Evolutionary conservation across 2,888 invertebrate species (phyloP), one percentile per base, ranked within the genome.

Genomic region (Lycocerus yunnanus): DNA sequence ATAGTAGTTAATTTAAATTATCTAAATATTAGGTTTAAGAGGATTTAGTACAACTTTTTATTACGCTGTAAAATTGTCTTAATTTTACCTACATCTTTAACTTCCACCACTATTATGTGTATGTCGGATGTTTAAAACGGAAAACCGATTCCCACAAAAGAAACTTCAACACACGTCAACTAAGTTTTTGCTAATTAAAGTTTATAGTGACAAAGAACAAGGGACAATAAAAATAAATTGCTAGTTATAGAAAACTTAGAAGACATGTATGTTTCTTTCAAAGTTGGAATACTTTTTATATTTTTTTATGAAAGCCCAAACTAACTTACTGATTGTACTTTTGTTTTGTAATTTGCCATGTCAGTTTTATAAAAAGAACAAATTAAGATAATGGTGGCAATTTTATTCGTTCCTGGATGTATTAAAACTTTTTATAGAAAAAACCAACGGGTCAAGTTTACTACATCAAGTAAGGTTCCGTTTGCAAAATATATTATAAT

Each of bases 111-210:
- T 43, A 13, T 43, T n/a, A 43, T 43, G 43, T 43, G 43, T 2
- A 43, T n/a, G 43, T 43, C 43, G 43, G 43, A 43, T 43, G 43
- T 43, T 43, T 43, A 43, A 43, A 43, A 43, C n/a, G 43, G 43
- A 43, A 43, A n/a, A n/a, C 43, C 43, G 43, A 43, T 63, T 18
- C 13, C 61, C 18, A 63, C 61, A 18, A 63, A 63, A 63, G 61
- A 63, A 63, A 18, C 10, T 63, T 63, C 20, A 18, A 20, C 61
- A 63, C 61, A 20, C 61, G 61, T 66, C 27, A 66, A 24, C 27
- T 66, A 15, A 66, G 27, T 66, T 66, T 66, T 66, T 66, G 66
- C 27, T 21, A 66, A 66, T 66, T 66, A 66, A 66, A 27, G 13
- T 66, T 66, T 24, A 66, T 24, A 20, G 15, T 24, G 66, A 21